Evolutionary conservation across 2,797 vertebrate genomes (phyloP), one percentile per base, ranked within the genome.

Genomic region (Coregonus ussuriensis): DNA sequence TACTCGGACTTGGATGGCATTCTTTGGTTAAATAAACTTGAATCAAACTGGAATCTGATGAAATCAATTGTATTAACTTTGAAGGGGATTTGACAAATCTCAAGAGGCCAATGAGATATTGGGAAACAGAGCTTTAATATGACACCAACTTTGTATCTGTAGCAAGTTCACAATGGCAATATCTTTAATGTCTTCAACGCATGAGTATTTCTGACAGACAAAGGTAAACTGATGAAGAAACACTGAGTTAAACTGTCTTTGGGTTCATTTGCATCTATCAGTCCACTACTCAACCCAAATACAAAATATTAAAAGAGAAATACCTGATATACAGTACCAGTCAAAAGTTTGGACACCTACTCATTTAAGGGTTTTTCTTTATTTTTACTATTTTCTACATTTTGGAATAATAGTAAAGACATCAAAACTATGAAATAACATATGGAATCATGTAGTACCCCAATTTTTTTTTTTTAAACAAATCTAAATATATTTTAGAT

Each of bases 41-140:
- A 15, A 63, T 63, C 7, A 29, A 65, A 67, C 62, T 25, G 9
- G 31, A 15, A 63, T 63, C 7, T 9, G 14, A 33, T 68, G 5
- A 37, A 37, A 37, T 37, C 31, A 68, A 33, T 16, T 68, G 11
- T 5, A 68, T 37, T 37, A 37, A 15, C 4, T 4, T 67, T 33
- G 21, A 71, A 6, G 9, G 41, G 2, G 52, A 25, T 33, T 4
- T 18, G 53, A 76, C 15, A 15, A 79, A 77, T 0, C 4, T 56
- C 51, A 75, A 66, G 18, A 82, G 51, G 54, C 35, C 35, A 37
- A 37, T 37, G 35, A 37, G 4, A 37, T 56, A 77, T 69, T 56
- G 14, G 52, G 52, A 75, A 51, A 79, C 51, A 56, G 53, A 74
- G 74, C 75, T 85, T 87, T 87, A 84, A 83, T 89, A 80, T 37